Base-by-base conservation (phyloP, 1,140 invertebrate species). In the Neodiprion virginianus region DNA sequence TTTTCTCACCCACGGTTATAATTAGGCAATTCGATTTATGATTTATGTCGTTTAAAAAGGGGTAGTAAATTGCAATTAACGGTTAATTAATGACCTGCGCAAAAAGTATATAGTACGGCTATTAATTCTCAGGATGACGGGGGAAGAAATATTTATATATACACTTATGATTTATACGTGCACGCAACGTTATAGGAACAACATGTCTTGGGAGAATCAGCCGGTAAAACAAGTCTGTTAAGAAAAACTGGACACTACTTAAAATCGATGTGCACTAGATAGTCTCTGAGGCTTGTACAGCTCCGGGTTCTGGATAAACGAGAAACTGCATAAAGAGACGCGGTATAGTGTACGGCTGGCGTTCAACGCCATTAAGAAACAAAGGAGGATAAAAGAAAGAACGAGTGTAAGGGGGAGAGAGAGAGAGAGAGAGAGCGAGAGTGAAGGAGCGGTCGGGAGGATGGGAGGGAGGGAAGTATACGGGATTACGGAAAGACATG, bases 191-290 rank as follows among this genome's bases (percentile, higher is more conserved):
- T 50, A 72, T 65, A 70, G 9, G 47, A 72, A 67, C 50, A 73
- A 76, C 78, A 67, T 73, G 67, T 48, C 81, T 79, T 79, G 82
- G 84, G 81, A 81, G 83, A 85, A 84, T 82, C 80, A 76, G 65
- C 71, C 76, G 74, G 77, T 81, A 78, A 84, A 85, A 84, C 83
- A 84, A 84, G 84, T 84, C 81, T 78, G 72, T 48, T 72, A 69
- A 77, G 82, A 85, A 85, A 85, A 85, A 84, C 81, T 84, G 84
- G 84, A 84, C 74, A 79, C 83, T 82, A 85, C 84, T 85, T 81
- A 85, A 84, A 84, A 79, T 79, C 80, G 53, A 61, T 40, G 28
- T 5, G 53, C 53, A 61, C 53, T 61, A 12, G 53, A 61, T 61
- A 61, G 53, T 61, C 53, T 61, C 53, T 5, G 53, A 17, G 53